A percentile compares a stretch with the other conserved stretches of the same genome.
These are phyloP conservation scores for Irena cyanogastra DNA, from an alignment of 2,113 vertebrate genomes.

Conservation along the genomic window DNA sequence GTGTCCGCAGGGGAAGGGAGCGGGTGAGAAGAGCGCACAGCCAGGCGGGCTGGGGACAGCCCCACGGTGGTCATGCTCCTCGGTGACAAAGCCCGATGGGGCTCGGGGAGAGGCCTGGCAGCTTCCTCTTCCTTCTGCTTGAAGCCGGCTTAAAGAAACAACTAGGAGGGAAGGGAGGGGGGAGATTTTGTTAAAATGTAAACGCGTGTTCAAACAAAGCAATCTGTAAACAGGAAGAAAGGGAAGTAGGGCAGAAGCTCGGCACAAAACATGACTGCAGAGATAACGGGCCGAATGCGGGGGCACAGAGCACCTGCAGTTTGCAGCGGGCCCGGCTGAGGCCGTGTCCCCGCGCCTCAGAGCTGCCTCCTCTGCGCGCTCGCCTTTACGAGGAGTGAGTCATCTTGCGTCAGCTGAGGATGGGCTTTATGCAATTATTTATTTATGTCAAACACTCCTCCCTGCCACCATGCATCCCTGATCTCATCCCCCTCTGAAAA, in stretches of 20 bases:
- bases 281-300: accelerated
- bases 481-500: slow-evolving; percentile 18
- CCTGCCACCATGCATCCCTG: not conserved
- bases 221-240: not conserved
- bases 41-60: accelerated
- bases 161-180: not conserved
- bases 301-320: not conserved
- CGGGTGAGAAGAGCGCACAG: accelerated
- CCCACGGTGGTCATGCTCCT: accelerated
- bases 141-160: not conserved
- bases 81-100: accelerated
- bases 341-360: not conserved
- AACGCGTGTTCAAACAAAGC: not conserved
- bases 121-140: not conserved
- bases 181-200: not conserved
- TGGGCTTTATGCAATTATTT: slow-evolving; percentile 27
- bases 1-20: not conserved
- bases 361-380: not conserved
- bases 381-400: not conserved
- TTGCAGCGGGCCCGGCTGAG: not conserved
- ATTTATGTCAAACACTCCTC: slow-evolving; percentile 19
- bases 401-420: slow-evolving; percentile 1
- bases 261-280: not conserved
- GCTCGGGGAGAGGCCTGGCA: not conserved
- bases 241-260: not conserved